These are phyloP conservation scores for Catostylus mosaicus DNA, from an alignment of 30 jellyfish, hydroid and myxozoan genomes.

Conservation along the genomic window DNA sequence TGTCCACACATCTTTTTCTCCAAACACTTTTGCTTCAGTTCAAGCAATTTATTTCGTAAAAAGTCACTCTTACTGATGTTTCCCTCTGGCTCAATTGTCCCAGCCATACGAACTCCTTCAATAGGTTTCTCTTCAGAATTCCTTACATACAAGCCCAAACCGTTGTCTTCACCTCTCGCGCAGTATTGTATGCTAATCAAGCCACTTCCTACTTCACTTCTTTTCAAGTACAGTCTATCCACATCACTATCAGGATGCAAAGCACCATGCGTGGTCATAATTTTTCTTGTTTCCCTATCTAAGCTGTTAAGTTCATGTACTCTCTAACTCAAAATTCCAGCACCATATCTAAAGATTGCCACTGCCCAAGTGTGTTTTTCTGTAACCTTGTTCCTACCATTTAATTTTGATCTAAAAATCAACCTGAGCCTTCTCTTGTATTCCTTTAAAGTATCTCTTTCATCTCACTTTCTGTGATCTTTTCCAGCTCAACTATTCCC, in stretches of 20 bases:
- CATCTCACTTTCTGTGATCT: background rate
- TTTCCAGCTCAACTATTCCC: too few relatives aligned
- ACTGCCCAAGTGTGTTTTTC: background rate
- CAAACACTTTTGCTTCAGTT: background rate
- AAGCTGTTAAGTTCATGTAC: background rate
- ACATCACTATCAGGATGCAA: conserved; percentile 9
- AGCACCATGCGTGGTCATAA: conserved; percentile 7
- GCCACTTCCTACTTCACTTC: conserved; percentile 13
- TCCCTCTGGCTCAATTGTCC: too few relatives aligned
- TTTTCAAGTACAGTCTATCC: background rate
- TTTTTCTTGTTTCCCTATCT: conserved; percentile 12
- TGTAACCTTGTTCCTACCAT: background rate
- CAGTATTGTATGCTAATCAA: background rate
- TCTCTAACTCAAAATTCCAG: background rate
- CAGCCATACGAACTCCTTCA: background rate
- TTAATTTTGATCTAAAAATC: background rate
- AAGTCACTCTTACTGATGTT: too few relatives aligned
- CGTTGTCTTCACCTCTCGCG: background rate
- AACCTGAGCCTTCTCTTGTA: background rate
- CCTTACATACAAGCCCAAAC: background rate
- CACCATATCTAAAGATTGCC: background rate
- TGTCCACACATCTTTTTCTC: too few relatives aligned
- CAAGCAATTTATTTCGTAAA: background rate
- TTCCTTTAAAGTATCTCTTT: background rate
- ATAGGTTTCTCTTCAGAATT: background rate